Evolutionary conservation across 2,113 vertebrate genomes (phyloP).

Genomic region (Coptodon bakossiorum): DNA sequence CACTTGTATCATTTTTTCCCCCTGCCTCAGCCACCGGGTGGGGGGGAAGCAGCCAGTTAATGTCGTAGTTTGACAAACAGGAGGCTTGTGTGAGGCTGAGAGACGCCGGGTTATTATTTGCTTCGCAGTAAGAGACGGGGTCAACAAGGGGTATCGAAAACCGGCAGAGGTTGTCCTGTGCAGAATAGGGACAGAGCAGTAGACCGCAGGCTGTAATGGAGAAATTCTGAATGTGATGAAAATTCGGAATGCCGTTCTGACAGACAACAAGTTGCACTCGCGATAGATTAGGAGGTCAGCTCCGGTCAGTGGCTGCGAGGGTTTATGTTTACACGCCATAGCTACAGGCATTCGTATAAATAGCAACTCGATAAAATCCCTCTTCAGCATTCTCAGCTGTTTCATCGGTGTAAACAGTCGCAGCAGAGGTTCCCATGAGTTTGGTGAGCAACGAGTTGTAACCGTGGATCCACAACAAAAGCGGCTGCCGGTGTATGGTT

Average conservation of each 20-base stretch:
- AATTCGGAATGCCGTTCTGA: neutral
- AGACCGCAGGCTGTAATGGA: neutral
- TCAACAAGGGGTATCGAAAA: slow-evolving; percentile 27
- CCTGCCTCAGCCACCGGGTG: slow-evolving; percentile 5
- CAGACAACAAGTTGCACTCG: neutral
- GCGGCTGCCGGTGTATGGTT: neutral
- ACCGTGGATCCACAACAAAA: slow-evolving; percentile 1
- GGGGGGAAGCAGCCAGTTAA: slow-evolving; percentile 36
- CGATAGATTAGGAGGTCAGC: slow-evolving; percentile 8
- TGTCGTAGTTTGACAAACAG: slow-evolving; percentile 21
- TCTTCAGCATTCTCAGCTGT: slow-evolving; percentile 24
- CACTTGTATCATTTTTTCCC: slow-evolving; percentile 34
- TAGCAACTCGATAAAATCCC: slow-evolving; percentile 5
- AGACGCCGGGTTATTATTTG: slow-evolving; percentile 31
- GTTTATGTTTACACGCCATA: slow-evolving; percentile 13
- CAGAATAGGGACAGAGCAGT: neutral
- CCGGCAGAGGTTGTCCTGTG: slow-evolving; percentile 1
- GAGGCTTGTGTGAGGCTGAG: neutral
- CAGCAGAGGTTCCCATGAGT: neutral
- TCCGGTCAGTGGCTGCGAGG: neutral
- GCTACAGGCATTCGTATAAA: slow-evolving; percentile 22
- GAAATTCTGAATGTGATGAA: neutral
- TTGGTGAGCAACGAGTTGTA: neutral
- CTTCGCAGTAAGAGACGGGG: slow-evolving; percentile 6
- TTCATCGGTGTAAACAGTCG: neutral